Evolutionary conservation across 2,797 vertebrate species (phyloP), one percentile per base, ranked within the genome.

Genomic region (Denticeps clupeoides): DNA sequence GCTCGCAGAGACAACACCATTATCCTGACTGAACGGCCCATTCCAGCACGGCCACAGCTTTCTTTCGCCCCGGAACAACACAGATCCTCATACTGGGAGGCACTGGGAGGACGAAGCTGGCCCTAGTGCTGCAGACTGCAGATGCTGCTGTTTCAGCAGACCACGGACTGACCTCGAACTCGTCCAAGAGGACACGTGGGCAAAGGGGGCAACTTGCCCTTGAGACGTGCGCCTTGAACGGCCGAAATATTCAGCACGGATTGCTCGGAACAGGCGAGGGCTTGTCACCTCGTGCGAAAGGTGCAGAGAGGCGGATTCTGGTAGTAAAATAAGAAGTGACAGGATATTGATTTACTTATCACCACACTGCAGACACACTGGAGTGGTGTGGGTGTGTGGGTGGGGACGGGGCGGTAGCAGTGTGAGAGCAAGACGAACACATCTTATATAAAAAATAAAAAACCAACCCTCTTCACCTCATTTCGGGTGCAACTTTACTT

Each of bases 331-430:
- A 73, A 84, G 77, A 85, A 82, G 82, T 85, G 83, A 84, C 82
- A 84, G 79, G 79, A 82, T 85, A 87, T 87, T 85, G 84, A 87
- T 85, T 85, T 83, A 80, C 82, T 87, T 85, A 84, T 84, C 82
- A 68, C 75, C 49, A 72, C 77, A 70, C 65, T 80, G 79, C 82
- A 85, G 82, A 84, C 79, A 79, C 77, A 81, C 73, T 78, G 70
- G 79, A 78, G 77, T 81, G 77, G 82, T 77, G 77, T 79, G 80
- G 77, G 77, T 72, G 70, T 64, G 75, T 63, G 68, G 67, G 41
- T 12, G 58, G 64, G 24, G 35, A 33, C 53, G 62, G 44, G 51
- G 66, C 29, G 59, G 53, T 13, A 22, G 11, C n/a, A n/a, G n/a
- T n/a, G n/a, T n/a, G n/a, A n/a, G n/a, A n/a, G n/a, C n/a, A n/a